These are phyloP conservation scores for Zaprionus lineosus DNA, from an alignment of 2,888 invertebrate species.

Conservation along the genomic window DNA sequence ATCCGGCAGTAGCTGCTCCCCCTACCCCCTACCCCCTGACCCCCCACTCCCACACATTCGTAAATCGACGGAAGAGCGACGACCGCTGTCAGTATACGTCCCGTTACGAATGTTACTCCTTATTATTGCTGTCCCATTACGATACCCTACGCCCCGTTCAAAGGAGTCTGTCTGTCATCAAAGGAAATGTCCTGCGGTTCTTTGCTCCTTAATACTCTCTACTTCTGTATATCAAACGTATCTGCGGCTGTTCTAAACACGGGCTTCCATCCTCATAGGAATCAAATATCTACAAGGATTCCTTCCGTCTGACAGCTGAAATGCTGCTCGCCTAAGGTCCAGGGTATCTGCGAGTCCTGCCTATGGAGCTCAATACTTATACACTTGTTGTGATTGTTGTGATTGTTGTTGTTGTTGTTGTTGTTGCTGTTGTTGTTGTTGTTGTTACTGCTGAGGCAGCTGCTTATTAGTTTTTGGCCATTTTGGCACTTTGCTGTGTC, in stretches of 20 bases:
- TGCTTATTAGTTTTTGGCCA: conserved; percentile 65
- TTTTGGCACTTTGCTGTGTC: conserved; percentile 26
- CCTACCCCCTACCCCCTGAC: background rate
- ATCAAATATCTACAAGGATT: background rate
- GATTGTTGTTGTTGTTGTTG: conserved; percentile 14
- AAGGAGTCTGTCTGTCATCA: too few species aligned
- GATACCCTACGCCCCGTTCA: too few species aligned
- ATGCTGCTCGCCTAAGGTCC: background rate
- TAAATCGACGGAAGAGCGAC: conserved; percentile 60
- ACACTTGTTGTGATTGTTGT: conserved; percentile 21
- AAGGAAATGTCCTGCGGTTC: too few species aligned
- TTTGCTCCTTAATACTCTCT: too few species aligned
- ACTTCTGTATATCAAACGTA: too few species aligned
- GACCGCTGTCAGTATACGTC: conserved; percentile 65
- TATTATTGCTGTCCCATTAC: conserved; percentile 20
- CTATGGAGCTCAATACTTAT: background rate
- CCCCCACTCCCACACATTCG: background rate
- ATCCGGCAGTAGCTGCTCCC: background rate
- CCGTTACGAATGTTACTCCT: conserved; percentile 21
- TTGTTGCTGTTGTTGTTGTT: conserved; percentile 13
- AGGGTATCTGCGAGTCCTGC: background rate
- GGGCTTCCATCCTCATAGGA: too few species aligned
- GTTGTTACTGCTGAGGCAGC: conserved; percentile 19
- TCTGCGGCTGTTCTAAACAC: too few species aligned
- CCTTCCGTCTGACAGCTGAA: background rate